These are phyloP conservation scores for Ryuthela nishihirai DNA, from an alignment of 2,888 invertebrate species.

Conservation along the genomic window DNA sequence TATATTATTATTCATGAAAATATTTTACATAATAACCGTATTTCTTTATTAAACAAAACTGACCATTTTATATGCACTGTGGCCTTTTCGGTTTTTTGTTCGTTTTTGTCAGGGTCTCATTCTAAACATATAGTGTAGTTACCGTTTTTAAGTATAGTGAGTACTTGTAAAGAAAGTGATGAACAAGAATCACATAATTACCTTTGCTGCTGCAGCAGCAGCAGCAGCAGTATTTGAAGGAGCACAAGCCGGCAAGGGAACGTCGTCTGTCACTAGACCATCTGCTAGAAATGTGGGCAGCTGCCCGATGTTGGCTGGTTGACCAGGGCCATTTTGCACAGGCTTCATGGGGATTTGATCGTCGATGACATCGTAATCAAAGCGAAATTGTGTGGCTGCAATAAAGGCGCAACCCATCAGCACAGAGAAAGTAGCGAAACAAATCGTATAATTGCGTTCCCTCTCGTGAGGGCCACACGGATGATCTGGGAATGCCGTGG, in stretches of 20 bases:
- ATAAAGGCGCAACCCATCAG: constrained; percentile 93
- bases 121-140: too few species aligned
- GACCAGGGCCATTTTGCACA: constrained; percentile 20
- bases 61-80: too few species aligned
- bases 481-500: constrained; percentile 78
- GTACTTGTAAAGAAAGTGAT: too few species aligned
- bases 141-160: too few species aligned
- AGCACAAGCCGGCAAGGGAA: constrained; percentile 20
- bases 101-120: too few species aligned
- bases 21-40: too few species aligned
- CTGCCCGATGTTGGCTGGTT: constrained; percentile 9
- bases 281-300: constrained; percentile 26
- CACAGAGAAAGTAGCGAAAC: constrained; percentile 95
- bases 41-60: too few species aligned
- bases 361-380: constrained; percentile 52
- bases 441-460: constrained; percentile 97
- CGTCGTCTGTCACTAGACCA: constrained; percentile 30
- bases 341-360: constrained; percentile 36
- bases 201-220: constrained; percentile 12
- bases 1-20: too few species aligned
- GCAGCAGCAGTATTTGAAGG: constrained; percentile 10
- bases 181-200: too few species aligned
- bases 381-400: constrained; percentile 79
- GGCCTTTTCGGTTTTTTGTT: too few species aligned
- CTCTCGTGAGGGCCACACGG: constrained; percentile 78